Base-by-base conservation (phyloP, 2,888 invertebrate genomes). In the Augochlorella aurata region DNA sequence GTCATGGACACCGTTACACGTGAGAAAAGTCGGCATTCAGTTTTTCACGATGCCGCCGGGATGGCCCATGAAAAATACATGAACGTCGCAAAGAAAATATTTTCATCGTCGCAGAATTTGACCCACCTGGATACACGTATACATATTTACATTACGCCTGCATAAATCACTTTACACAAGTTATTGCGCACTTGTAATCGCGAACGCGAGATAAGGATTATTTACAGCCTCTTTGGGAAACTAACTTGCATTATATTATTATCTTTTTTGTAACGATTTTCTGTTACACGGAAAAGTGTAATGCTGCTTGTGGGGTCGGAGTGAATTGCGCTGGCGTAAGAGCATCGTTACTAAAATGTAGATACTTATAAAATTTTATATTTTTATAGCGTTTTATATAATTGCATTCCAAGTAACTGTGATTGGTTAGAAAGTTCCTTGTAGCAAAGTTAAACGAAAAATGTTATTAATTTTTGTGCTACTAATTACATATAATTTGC, bases 1-100 rank as follows among this genome's bases (percentile, higher is more conserved):
- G 38, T 38, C 58, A 58, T 24, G 58, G 16, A 58, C 16, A 58
- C 58, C 58, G 58, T 58, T 58, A 58, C 58, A 24, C 58, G 58
- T 58, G 24, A 58, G 58, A 24, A 58, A 24, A 24, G 16, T 14
- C 58, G 24, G 8, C 14, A 24, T 58, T 12, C 58, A 58, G 58
- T 58, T 24, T 58, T 58, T 58, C 58, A 14, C 58, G 7, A 7
- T 21, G 24, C 7, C 8, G 14, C 14, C 1, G 21, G n/a, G 12
- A 21, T 1, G 21, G 1, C 54, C 14, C 58, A 58, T 58, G 58
- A 24, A 58, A 58, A 58, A 58, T 58, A 58, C 58, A 58, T 24
- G 14, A 58, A 58, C 24, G 24, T 58, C 16, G 8, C 38, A 12
- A 21, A 16, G 2, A 24, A 16, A 24, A 58, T 24, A 58, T 24